These are phyloP conservation scores for Portunus trituberculatus DNA, from an alignment of 1,140 invertebrate species.

Conservation along the genomic window DNA sequence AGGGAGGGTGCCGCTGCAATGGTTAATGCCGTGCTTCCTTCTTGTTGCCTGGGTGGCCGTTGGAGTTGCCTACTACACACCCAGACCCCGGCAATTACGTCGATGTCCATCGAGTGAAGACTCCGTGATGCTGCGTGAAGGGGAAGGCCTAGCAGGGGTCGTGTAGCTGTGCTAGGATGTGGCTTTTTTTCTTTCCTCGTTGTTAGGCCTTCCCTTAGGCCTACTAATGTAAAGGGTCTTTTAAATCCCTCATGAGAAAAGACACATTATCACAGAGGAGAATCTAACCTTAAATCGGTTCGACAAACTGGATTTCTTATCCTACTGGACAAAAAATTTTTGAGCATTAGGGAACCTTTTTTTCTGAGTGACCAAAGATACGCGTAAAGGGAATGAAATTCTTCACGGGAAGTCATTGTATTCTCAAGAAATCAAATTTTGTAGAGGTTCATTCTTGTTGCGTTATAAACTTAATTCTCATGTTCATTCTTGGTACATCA, in stretches of 20 bases:
- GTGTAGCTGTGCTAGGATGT: neutral
- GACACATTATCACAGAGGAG: constrained; percentile 22
- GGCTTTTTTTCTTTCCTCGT: neutral
- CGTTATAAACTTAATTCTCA: no score
- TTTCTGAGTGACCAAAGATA: no score
- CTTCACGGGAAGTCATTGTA: no score
- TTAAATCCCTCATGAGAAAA: constrained; percentile 30
- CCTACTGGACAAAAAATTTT: neutral
- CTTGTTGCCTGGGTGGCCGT: constrained; percentile 26
- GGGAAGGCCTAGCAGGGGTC: no score
- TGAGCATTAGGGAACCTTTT: neutral
- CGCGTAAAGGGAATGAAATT: no score
- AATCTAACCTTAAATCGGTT: neutral
- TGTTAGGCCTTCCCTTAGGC: neutral
- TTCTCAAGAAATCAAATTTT: no score
- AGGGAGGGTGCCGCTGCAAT: constrained; percentile 16
- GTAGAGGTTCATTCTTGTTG: no score
- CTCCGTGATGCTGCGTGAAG: neutral
- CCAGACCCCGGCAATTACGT: neutral
- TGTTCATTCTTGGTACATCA: no score
- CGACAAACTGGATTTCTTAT: neutral
- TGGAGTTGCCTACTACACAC: neutral
- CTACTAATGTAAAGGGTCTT: constrained; percentile 24
- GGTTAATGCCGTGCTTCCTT: constrained; percentile 55
- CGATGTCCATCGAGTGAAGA: neutral